A percentile compares a stretch with the other conserved stretches of the same genome.
These are phyloP conservation scores for Callipepla californica DNA, from an alignment of 2,113 vertebrate genomes.

Conservation along the genomic window DNA sequence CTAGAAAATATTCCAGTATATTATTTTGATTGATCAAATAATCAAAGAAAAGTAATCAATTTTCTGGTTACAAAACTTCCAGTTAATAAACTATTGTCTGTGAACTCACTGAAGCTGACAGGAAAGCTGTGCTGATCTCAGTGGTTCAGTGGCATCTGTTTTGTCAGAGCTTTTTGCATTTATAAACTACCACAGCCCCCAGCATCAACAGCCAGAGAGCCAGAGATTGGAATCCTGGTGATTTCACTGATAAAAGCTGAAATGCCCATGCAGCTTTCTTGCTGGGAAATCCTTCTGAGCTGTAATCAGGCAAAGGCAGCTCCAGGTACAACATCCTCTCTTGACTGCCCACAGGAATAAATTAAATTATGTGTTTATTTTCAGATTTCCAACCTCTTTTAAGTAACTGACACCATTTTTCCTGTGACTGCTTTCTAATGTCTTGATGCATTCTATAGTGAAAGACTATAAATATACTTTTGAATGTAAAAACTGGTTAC, in stretches of 20 bases:
- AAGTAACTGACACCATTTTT: background rate
- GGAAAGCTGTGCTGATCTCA: background rate
- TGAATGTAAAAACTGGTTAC: background rate
- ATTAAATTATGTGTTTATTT: background rate
- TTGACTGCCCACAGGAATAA: background rate
- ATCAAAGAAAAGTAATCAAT: background rate
- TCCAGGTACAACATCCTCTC: background rate
- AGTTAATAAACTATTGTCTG: background rate
- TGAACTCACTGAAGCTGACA: background rate
- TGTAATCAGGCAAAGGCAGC: background rate
- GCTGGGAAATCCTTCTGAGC: background rate
- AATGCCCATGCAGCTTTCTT: background rate
- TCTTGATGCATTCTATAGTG: background rate
- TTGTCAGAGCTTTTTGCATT: background rate
- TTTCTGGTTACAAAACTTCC: background rate
- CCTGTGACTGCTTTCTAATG: background rate
- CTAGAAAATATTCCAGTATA: constrained; percentile 42
- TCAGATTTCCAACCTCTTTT: background rate
- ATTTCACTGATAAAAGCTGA: background rate
- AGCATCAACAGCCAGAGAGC: background rate
- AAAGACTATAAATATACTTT: background rate
- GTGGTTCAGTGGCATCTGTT: rapidly evolving
- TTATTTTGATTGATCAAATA: background rate
- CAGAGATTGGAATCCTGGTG: background rate
- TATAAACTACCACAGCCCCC: background rate